Conservation (phyloP, 2,888 invertebrate genomes). For the Acanthosoma haemorrhoidale region DNA sequence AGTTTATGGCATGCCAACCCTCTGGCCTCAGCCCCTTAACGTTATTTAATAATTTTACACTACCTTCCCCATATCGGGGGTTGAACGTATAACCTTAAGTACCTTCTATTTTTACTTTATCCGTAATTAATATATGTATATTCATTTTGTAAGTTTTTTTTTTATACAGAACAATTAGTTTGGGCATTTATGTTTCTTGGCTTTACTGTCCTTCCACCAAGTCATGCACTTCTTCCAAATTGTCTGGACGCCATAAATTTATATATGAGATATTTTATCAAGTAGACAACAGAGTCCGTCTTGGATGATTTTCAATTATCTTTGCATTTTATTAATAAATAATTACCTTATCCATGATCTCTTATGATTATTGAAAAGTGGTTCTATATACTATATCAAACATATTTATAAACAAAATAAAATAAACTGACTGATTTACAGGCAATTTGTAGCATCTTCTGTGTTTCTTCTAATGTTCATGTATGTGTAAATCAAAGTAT, state of each 20-base stretch:
- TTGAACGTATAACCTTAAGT: no score
- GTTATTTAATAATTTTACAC: no score
- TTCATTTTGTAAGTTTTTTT: no score
- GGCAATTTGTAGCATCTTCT: slow-evolving; percentile 19
- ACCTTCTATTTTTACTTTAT: no score
- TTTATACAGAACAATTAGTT: slow-evolving; percentile 65
- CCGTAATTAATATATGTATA: no score
- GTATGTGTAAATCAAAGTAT: neutral
- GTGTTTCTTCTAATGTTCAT: neutral
- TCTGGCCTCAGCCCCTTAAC: no score
- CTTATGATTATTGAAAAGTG: slow-evolving; percentile 20
- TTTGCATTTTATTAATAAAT: neutral
- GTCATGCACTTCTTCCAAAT: slow-evolving; percentile 67
- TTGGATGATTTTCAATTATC: neutral
- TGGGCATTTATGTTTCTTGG: slow-evolving; percentile 97
- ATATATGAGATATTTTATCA: slow-evolving; percentile 57
- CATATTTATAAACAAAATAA: neutral
- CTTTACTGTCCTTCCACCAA: slow-evolving; percentile 80
- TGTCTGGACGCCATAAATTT: slow-evolving; percentile 58
- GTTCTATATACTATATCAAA: neutral
- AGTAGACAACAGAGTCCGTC: slow-evolving; percentile 38
- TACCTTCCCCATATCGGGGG: no score
- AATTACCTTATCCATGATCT: neutral
- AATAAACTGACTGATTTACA: slow-evolving; percentile 19
- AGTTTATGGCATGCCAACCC: no score